A percentile compares a stretch with the other conserved stretches of the same genome.
These are phyloP conservation scores for Neelides folsomi DNA, from an alignment of 2,888 invertebrate species.

Conservation along the genomic window DNA sequence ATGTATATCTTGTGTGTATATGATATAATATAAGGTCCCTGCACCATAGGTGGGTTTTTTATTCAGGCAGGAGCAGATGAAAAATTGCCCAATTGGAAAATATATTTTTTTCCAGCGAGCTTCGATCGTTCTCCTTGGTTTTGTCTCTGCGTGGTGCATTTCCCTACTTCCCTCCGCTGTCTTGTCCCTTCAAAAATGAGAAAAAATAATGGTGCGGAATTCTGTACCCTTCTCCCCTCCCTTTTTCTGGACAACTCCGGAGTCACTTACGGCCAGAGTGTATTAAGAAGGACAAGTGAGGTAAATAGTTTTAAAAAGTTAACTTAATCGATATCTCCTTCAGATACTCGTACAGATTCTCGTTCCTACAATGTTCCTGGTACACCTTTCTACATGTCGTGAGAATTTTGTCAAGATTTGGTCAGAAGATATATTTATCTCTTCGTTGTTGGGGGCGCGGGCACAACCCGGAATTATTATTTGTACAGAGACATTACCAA, in stretches of 20 bases:
- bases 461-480: neutral
- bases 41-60: conserved; percentile 26
- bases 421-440: neutral
- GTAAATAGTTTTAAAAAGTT: too few relatives aligned
- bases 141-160: conserved; percentile 24
- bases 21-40: neutral
- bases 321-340: too few relatives aligned
- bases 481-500: conserved; percentile 1
- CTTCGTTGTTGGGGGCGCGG: neutral
- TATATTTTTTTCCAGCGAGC: neutral
- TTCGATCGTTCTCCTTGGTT: conserved; percentile 5
- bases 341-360: too few relatives aligned
- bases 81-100: conserved; percentile 25
- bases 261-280: neutral
- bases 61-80: conserved; percentile 19
- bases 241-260: neutral
- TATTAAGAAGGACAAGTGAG: too few relatives aligned
- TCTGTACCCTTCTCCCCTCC: conserved; percentile 6
- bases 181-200: too few relatives aligned
- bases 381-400: neutral
- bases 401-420: neutral
- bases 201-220: neutral
- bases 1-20: too few relatives aligned
- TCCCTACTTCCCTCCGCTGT: conserved; percentile 7
- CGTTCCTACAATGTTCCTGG: too few relatives aligned